phyloP scores from a whole-genome alignment of 2,888 invertebrate species.

The Cataglyphis livida region DNA sequence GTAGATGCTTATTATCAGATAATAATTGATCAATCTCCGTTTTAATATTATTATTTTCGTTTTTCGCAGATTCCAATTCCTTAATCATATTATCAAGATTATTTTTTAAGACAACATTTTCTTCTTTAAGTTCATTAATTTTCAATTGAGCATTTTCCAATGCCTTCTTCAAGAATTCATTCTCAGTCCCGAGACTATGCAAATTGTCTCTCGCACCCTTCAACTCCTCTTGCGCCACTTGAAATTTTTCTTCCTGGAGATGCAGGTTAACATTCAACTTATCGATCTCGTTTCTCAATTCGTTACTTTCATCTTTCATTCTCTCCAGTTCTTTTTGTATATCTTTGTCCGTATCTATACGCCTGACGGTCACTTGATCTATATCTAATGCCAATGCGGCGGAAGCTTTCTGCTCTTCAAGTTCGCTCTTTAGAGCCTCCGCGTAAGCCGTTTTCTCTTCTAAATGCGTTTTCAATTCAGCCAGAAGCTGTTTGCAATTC shows the following conservation, averaged over 20 bases:
- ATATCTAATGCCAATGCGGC: constrained; percentile 67
- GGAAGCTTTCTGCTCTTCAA: constrained; percentile 58
- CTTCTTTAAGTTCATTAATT: constrained; percentile 57
- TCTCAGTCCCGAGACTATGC: constrained; percentile 39
- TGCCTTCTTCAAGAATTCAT: constrained; percentile 52
- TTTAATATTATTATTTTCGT: constrained; percentile 46
- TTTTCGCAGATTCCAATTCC: constrained; percentile 37
- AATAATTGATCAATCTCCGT: constrained; percentile 42
- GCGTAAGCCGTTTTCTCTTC: constrained; percentile 73
- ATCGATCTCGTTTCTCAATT: constrained; percentile 44
- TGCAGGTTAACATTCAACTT: constrained; percentile 37
- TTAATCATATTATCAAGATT: constrained; percentile 54
- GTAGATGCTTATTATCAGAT: constrained; percentile 50
- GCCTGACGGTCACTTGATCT: constrained; percentile 69
- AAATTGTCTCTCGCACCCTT: constrained; percentile 25
- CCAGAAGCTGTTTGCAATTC: constrained; percentile 59
- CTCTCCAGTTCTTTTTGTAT: constrained; percentile 22
- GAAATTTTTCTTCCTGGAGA: constrained; percentile 30
- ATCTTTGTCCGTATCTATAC: constrained; percentile 62
- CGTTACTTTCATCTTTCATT: constrained; percentile 15
- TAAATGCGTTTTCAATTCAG: constrained; percentile 71
- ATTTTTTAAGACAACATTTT: constrained; percentile 58
- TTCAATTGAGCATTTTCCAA: constrained; percentile 49
- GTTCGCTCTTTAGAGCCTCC: constrained; percentile 57
- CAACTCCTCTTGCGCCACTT: constrained; percentile 37